These are phyloP conservation scores for Pangasius larnaudii DNA, from an alignment of 2,797 vertebrate genomes.

Conservation along the genomic window DNA sequence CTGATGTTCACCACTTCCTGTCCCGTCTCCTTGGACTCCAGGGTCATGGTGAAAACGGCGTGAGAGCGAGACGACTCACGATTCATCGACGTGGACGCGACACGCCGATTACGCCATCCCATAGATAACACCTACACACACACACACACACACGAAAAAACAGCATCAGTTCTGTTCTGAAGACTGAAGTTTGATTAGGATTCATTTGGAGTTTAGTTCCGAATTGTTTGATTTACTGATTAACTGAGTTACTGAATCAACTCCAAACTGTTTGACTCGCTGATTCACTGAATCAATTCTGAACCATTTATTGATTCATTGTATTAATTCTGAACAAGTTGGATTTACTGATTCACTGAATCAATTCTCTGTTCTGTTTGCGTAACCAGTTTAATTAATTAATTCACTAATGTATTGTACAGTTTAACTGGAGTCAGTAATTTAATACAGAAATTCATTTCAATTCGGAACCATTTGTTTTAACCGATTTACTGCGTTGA, in stretches of 20 bases:
- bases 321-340: background rate
- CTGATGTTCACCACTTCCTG: slow-evolving; percentile 90
- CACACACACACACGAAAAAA: background rate
- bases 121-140: slow-evolving; percentile 83
- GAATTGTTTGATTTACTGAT: background rate
- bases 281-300: background rate
- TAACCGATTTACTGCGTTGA: background rate
- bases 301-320: background rate
- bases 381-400: no score
- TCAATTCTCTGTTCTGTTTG: no score
- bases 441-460: background rate
- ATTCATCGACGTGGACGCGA: slow-evolving; percentile 97
- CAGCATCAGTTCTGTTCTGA: background rate
- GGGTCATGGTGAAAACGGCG: slow-evolving; percentile 90
- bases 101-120: slow-evolving; percentile 93
- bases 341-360: background rate
- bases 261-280: background rate
- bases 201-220: background rate
- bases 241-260: background rate
- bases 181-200: background rate
- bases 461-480: background rate
- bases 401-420: no score
- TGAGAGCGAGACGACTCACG: slow-evolving; percentile 95
- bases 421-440: no score
- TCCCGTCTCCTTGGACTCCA: slow-evolving; percentile 91